Percentiles rank a stretch among this genome's conserved stretches.
phyloP scores from a whole-genome alignment of 2,888 invertebrate species.

The Cryptocephalus moraei region DNA sequence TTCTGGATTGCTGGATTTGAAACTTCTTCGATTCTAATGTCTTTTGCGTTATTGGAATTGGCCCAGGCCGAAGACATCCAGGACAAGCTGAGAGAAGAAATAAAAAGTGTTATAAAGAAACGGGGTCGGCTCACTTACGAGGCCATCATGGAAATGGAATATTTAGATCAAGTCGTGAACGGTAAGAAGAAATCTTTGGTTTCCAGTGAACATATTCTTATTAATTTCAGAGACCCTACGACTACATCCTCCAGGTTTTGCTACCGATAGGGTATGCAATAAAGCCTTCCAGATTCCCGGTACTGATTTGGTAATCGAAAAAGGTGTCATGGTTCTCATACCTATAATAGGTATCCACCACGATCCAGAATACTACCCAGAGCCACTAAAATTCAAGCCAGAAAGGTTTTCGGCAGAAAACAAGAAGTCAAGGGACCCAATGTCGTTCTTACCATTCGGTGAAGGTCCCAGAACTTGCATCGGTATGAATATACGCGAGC shows the following conservation, averaged over 20 bases:
- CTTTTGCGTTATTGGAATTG: slow-evolving; percentile 19
- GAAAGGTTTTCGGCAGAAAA: slow-evolving; percentile 11
- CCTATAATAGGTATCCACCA: slow-evolving; percentile 8
- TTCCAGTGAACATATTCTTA: background rate
- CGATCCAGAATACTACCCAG: slow-evolving; percentile 9
- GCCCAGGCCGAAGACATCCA: slow-evolving; percentile 17
- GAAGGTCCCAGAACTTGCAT: slow-evolving; percentile 11
- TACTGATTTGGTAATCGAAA: slow-evolving; percentile 8
- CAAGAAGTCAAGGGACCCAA: slow-evolving; percentile 2
- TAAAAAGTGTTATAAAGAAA: slow-evolving; percentile 12
- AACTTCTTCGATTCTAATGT: slow-evolving; percentile 18
- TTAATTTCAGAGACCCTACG: slow-evolving; percentile 11
- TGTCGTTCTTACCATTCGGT: slow-evolving; percentile 11
- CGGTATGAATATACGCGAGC: slow-evolving; percentile 1
- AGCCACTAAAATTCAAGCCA: slow-evolving; percentile 13
- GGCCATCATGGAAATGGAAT: slow-evolving; percentile 17
- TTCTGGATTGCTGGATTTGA: slow-evolving; percentile 22
- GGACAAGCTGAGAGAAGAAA: slow-evolving; percentile 14
- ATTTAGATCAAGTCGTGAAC: slow-evolving; percentile 16
- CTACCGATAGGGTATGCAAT: slow-evolving; percentile 5
- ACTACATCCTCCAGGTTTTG: slow-evolving; percentile 10
- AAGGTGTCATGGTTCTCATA: slow-evolving; percentile 6
- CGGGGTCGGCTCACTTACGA: slow-evolving; percentile 16
- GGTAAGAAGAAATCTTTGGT: slow-evolving; percentile 11
- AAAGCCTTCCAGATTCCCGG: slow-evolving; percentile 11